phyloP scores from a whole-genome alignment of 1,140 invertebrate species.

The Ooceraea biroi region DNA sequence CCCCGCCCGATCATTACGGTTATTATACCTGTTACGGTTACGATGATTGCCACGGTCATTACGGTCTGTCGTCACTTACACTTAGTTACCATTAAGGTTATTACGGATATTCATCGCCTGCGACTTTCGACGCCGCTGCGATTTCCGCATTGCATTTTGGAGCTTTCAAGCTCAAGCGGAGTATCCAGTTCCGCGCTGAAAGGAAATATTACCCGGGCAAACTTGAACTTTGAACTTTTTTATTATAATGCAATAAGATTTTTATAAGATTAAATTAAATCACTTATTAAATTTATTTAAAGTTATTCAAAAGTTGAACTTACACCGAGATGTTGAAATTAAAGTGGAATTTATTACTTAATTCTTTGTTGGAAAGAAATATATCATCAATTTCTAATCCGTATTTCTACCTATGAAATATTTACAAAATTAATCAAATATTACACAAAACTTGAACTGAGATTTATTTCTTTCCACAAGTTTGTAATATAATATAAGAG shows the following conservation, averaged over 20 bases:
- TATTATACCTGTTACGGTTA: slow-evolving; percentile 72
- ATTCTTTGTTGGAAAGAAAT: neutral
- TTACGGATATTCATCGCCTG: slow-evolving; percentile 65
- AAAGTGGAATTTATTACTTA: too few species aligned
- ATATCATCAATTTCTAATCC: slow-evolving; percentile 1
- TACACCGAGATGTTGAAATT: too few species aligned
- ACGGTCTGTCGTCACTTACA: slow-evolving; percentile 35
- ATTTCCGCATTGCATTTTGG: slow-evolving; percentile 1
- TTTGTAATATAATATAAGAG: too few species aligned
- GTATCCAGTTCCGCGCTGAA: slow-evolving; percentile 38
- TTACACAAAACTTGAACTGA: too few species aligned
- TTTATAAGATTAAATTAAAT: too few species aligned
- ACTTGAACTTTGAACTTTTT: too few species aligned
- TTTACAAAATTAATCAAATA: too few species aligned
- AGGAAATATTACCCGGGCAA: slow-evolving; percentile 41
- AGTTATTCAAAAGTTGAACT: too few species aligned
- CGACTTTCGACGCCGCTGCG: slow-evolving; percentile 15
- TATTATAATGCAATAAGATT: too few species aligned
- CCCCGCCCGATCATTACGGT: slow-evolving; percentile 67
- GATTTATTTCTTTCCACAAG: too few species aligned
- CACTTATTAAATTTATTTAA: too few species aligned
- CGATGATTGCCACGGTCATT: slow-evolving; percentile 73
- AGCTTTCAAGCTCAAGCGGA: neutral
- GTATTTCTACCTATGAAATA: neutral
- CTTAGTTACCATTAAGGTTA: slow-evolving; percentile 73